Conservation (phyloP, 2,797 vertebrate species). For the Ptychobarbus kaznakovi region DNA sequence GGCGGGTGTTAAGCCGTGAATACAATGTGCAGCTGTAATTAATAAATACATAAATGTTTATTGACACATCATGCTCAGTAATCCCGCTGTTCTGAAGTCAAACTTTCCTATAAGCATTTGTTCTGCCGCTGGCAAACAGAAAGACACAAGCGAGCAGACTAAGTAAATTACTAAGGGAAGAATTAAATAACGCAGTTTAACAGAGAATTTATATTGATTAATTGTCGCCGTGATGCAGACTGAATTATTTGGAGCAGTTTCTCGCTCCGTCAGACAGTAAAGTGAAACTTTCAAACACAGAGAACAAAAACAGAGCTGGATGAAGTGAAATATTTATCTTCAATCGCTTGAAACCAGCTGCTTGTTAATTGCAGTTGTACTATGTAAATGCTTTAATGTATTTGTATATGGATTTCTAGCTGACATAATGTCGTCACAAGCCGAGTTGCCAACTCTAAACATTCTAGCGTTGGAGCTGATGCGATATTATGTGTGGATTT, state of each 20-base stretch:
- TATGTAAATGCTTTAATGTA: background rate
- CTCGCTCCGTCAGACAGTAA: slow-evolving; percentile 1
- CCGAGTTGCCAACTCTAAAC: background rate
- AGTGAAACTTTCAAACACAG: background rate
- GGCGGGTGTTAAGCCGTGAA: background rate
- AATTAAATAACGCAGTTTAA: slow-evolving; percentile 12
- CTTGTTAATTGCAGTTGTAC: background rate
- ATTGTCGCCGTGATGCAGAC: background rate
- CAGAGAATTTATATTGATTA: slow-evolving; percentile 16
- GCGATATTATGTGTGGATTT: background rate
- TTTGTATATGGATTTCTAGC: background rate
- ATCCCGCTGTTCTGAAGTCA: background rate
- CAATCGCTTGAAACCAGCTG: background rate
- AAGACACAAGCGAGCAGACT: background rate
- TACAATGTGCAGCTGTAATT: slow-evolving; percentile 10
- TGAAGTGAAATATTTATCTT: background rate
- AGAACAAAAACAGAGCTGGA: background rate
- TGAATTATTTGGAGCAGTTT: slow-evolving; percentile 14
- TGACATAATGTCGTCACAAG: background rate
- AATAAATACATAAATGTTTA: slow-evolving; percentile 28
- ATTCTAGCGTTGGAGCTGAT: background rate
- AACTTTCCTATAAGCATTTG: background rate
- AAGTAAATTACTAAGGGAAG: slow-evolving; percentile 10
- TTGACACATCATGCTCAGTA: slow-evolving; percentile 10
- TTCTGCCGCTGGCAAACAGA: slow-evolving; percentile 6